A percentile compares a stretch with the other conserved stretches of the same genome.
phyloP scores from a whole-genome alignment of 2,113 vertebrate species.

The Chaetorhynchus papuensis region DNA sequence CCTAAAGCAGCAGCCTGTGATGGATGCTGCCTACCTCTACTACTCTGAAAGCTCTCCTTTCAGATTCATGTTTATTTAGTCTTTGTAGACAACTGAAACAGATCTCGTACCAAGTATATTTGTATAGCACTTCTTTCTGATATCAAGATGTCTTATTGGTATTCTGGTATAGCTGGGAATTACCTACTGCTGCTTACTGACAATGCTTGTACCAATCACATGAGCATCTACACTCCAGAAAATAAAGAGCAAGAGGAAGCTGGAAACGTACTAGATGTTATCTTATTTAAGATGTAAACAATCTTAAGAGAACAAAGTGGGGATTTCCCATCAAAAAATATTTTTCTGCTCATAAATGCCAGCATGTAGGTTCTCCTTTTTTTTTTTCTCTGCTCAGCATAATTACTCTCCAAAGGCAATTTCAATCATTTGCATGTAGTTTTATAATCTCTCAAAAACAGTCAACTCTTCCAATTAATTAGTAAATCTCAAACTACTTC shows the following conservation, averaged over 20 bases:
- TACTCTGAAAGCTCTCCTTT: background rate
- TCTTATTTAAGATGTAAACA: background rate
- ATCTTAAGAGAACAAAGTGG: background rate
- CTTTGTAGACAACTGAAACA: background rate
- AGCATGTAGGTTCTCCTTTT: background rate
- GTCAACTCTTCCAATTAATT: background rate
- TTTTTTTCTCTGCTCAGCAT: background rate
- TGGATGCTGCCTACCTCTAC: background rate
- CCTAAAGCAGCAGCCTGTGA: background rate
- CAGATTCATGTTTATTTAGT: background rate
- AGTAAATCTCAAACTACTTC: background rate
- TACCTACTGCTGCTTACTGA: background rate
- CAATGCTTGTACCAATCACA: background rate
- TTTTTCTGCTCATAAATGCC: background rate
- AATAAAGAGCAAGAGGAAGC: background rate
- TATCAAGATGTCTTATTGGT: background rate
- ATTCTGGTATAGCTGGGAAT: background rate
- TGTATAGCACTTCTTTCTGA: background rate
- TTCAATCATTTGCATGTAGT: background rate
- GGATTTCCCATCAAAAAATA: background rate
- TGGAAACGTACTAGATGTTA: background rate
- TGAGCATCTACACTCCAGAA: background rate
- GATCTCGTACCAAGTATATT: background rate
- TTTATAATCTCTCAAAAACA: background rate
- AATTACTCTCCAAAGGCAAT: background rate